Percentiles rank a stretch among this genome's conserved stretches.
These are phyloP conservation scores for Zaprionus kolodkinae DNA, from an alignment of 1,140 invertebrate species.

Conservation along the genomic window DNA sequence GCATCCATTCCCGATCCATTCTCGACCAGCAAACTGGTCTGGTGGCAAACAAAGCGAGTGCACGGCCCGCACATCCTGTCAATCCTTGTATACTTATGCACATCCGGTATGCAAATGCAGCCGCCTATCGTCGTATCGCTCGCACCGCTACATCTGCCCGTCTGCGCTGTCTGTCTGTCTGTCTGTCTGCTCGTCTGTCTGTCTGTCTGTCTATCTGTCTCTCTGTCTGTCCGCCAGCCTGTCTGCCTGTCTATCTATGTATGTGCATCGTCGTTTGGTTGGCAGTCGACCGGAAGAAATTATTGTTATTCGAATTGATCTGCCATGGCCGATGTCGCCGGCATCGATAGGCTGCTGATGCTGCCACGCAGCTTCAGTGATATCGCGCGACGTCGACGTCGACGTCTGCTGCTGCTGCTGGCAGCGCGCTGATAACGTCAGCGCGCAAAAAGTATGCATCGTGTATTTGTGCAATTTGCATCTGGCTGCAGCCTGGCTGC, in stretches of 20 bases:
- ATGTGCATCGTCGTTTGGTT: conserved; percentile 53
- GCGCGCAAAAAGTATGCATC: conserved; percentile 53
- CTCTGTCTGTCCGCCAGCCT: conserved; percentile 20
- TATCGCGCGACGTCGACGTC: conserved; percentile 48
- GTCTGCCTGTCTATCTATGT: conserved; percentile 31
- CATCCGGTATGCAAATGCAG: conserved; percentile 74
- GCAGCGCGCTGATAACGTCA: conserved; percentile 73
- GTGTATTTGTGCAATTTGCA: conserved; percentile 26
- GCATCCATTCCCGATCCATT: not conserved
- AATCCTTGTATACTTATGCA: conserved; percentile 78
- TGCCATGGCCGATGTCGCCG: conserved; percentile 59
- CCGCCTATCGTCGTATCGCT: conserved; percentile 42
- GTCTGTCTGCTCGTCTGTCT: conserved; percentile 38
- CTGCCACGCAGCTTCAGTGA: conserved; percentile 46
- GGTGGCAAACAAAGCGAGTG: conserved; percentile 60
- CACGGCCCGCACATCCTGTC: conserved; percentile 79
- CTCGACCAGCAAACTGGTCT: not conserved
- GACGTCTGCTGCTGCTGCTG: conserved; percentile 46
- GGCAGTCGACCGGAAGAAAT: conserved; percentile 77
- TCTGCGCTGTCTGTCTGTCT: not conserved
- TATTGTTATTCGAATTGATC: conserved; percentile 83
- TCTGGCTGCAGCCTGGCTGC: conserved; percentile 7
- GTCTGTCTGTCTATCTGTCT: not conserved
- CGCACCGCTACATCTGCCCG: not conserved
- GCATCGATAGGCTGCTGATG: conserved; percentile 57